Conservation (phyloP, 2,113 vertebrate genomes). For the Ceyx margarethae region DNA sequence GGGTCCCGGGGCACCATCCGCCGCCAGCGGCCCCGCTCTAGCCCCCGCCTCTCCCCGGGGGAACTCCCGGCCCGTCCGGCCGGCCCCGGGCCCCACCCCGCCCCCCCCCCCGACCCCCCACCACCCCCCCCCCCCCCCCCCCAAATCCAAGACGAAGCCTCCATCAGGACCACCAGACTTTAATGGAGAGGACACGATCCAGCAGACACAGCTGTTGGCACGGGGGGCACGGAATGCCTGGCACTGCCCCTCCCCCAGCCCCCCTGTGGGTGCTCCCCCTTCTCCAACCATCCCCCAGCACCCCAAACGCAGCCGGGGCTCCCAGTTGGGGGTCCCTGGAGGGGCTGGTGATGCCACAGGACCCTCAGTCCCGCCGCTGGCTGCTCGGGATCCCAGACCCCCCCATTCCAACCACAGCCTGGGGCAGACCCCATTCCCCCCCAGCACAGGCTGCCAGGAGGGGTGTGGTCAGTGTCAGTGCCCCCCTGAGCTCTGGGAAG, state of each 20-base stretch:
- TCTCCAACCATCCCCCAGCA: not conserved
- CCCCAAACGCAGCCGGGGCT: rapidly evolving
- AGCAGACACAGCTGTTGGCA: rapidly evolving
- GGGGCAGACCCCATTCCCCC: rapidly evolving
- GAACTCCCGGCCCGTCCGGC: not conserved
- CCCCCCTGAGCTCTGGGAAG: not conserved
- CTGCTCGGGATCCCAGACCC: rapidly evolving
- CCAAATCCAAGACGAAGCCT: not conserved
- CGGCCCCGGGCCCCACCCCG: not conserved
- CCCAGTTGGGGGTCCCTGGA: rapidly evolving
- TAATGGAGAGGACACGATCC: not conserved
- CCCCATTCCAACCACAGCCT: rapidly evolving
- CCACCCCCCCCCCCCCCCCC: too few species aligned
- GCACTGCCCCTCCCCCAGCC: rapidly evolving
- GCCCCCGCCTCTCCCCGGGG: not conserved
- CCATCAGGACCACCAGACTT: not conserved
- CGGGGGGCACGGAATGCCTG: rapidly evolving
- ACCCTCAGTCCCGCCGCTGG: rapidly evolving
- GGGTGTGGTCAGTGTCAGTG: not conserved
- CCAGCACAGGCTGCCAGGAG: not conserved
- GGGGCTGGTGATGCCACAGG: rapidly evolving
- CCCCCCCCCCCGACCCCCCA: constrained; percentile 70
- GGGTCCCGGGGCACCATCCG: not conserved
- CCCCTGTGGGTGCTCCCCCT: rapidly evolving
- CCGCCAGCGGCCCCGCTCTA: not conserved